A percentile compares a stretch with the other conserved stretches of the same genome.
Evolutionary conservation across 2,113 vertebrate genomes (phyloP).

Genomic region (Leptobrachium ailaonicum): DNA sequence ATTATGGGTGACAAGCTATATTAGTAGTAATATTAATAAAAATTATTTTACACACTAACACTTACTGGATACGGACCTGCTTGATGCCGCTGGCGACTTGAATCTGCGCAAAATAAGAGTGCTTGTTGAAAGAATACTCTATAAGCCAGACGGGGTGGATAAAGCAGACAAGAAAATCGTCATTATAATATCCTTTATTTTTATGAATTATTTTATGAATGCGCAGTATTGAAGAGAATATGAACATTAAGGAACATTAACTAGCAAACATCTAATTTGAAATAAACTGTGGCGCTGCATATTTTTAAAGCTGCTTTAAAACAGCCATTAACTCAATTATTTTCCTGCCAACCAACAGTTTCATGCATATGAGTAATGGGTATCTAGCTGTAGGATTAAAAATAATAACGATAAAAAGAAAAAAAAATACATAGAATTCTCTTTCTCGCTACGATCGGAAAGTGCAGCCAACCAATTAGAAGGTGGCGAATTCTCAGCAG

Average conservation of each 20-base stretch:
- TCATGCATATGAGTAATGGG: not conserved
- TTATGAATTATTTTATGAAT: conserved; percentile 19
- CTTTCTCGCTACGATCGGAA: not conserved
- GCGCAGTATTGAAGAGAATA: conserved; percentile 23
- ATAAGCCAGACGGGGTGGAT: not conserved
- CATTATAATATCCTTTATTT: conserved; percentile 16
- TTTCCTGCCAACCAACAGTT: conserved; percentile 21
- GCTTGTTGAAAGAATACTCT: not conserved
- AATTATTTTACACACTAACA: too few relatives aligned
- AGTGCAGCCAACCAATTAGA: not conserved
- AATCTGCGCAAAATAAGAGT: conserved; percentile 1
- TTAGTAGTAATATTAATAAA: too few relatives aligned
- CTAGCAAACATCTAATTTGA: conserved; percentile 32
- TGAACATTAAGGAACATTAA: conserved; percentile 31
- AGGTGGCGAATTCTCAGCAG: not conserved
- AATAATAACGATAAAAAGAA: not conserved
- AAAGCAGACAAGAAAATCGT: not conserved
- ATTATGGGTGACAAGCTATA: too few relatives aligned
- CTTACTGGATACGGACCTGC: too few relatives aligned
- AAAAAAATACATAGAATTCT: not conserved
- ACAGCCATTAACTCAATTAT: conserved; percentile 24
- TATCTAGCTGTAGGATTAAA: conserved; percentile 3
- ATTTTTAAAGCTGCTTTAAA: conserved; percentile 34
- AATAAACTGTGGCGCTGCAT: conserved; percentile 21
- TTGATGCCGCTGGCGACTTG: too few relatives aligned